Percentiles rank a stretch among this genome's conserved stretches.
phyloP scores from a whole-genome alignment of 1,140 invertebrate species.

The Leptopilina boulardi region DNA sequence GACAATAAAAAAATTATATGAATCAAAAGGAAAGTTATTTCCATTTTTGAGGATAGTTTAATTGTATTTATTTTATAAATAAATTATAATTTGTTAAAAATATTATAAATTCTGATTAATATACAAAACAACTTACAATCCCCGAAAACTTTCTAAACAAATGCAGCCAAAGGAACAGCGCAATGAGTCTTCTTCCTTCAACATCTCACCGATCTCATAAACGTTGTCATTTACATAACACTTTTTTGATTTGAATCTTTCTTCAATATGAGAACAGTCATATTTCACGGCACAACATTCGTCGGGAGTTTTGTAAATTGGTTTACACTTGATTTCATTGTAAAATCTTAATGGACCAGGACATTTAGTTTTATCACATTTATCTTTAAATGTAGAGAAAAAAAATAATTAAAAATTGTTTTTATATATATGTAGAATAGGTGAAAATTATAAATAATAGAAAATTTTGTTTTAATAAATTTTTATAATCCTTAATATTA shows the following conservation, averaged over 20 bases:
- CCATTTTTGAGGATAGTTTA: too few relatives aligned
- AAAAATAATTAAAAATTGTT: not conserved
- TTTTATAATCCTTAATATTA: too few relatives aligned
- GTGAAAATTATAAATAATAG: too few relatives aligned
- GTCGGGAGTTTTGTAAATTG: slow-evolving; percentile 44
- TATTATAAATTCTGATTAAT: too few relatives aligned
- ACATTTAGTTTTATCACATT: slow-evolving; percentile 52
- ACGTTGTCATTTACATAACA: slow-evolving; percentile 22
- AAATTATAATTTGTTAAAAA: too few relatives aligned
- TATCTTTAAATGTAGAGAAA: slow-evolving; percentile 31
- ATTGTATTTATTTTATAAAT: too few relatives aligned
- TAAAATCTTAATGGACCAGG: slow-evolving; percentile 52
- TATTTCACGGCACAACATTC: slow-evolving; percentile 56
- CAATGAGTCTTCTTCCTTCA: not conserved
- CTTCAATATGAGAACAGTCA: slow-evolving; percentile 44
- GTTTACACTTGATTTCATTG: too few relatives aligned
- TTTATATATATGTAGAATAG: too few relatives aligned
- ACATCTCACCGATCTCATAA: not conserved
- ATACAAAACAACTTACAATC: slow-evolving; percentile 5
- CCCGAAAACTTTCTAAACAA: not conserved
- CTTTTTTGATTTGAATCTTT: not conserved
- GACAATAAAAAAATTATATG: too few relatives aligned
- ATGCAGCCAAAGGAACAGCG: not conserved
- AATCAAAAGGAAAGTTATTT: too few relatives aligned
- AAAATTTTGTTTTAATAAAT: too few relatives aligned